phyloP scores from a whole-genome alignment of 2,888 invertebrate genomes.

The Ectobius pallidus region DNA sequence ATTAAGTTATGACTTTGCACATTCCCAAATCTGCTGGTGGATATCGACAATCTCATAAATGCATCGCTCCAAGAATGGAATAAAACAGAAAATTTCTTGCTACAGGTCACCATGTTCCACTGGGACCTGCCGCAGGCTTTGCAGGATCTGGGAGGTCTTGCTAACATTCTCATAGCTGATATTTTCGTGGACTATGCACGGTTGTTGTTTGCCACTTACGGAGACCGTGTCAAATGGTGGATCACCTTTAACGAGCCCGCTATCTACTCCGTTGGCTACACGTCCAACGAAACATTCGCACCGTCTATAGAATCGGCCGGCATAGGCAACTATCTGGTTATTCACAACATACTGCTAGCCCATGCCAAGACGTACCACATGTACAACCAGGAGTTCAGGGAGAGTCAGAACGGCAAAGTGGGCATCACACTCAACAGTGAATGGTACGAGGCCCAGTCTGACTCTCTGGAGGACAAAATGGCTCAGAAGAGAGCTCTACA shows the following conservation, averaged over 20 bases:
- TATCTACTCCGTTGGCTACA: not conserved
- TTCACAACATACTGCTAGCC: not conserved
- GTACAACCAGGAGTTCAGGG: not conserved
- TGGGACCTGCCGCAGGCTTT: not conserved
- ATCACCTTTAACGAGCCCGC: conserved; percentile 2
- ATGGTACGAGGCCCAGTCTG: not conserved
- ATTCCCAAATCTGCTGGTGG: too few relatives aligned
- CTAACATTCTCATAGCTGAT: not conserved
- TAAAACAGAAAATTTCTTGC: too few relatives aligned
- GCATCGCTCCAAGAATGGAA: too few relatives aligned
- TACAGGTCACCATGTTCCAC: not conserved
- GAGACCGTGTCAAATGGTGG: conserved; percentile 6
- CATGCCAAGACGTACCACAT: conserved; percentile 1
- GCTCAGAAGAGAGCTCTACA: not conserved
- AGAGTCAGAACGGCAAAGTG: not conserved
- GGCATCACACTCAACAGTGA: not conserved
- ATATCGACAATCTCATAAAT: too few relatives aligned
- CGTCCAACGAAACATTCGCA: not conserved
- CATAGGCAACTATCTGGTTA: not conserved
- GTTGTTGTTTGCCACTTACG: not conserved
- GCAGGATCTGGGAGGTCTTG: not conserved
- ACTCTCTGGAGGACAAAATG: not conserved
- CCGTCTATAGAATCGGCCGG: not conserved
- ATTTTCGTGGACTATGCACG: not conserved
- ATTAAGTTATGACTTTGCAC: too few relatives aligned